A percentile compares a stretch with the other conserved stretches of the same genome.
Conservation (phyloP, 2,113 vertebrate species). For the Thalassarche chlororhynchos region DNA sequence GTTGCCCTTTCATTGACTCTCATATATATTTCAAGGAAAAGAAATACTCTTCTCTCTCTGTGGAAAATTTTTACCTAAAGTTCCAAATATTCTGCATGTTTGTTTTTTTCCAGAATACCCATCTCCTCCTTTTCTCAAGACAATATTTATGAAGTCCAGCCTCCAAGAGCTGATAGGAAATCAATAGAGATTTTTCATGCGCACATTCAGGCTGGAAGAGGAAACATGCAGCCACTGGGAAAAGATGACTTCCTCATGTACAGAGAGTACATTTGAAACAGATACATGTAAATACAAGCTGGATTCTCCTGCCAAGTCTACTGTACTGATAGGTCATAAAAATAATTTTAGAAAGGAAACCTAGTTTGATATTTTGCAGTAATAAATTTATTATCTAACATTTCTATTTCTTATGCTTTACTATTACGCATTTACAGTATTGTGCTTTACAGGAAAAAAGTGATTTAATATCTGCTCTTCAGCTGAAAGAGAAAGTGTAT, state of each 20-base stretch:
- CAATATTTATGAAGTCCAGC: constrained; percentile 86
- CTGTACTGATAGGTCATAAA: background rate
- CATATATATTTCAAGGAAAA: background rate
- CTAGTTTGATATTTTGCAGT: background rate
- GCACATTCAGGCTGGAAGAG: constrained; percentile 84
- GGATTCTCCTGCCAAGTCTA: background rate
- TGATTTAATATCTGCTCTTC: background rate
- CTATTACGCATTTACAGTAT: background rate
- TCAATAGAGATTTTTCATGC: constrained; percentile 86
- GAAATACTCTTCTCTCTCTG: background rate
- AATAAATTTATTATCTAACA: background rate
- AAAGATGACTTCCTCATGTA: constrained; percentile 88
- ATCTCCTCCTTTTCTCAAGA: constrained; percentile 89
- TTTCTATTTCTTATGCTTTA: background rate
- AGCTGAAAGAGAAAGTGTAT: background rate
- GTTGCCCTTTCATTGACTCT: background rate
- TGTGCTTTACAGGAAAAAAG: background rate
- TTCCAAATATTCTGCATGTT: background rate
- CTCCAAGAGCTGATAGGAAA: constrained; percentile 81
- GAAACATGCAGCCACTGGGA: constrained; percentile 82
- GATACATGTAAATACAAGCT: constrained; percentile 82
- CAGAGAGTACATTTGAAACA: constrained; percentile 91
- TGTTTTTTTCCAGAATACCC: constrained; percentile 74
- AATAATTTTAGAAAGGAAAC: background rate
- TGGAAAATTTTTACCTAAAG: background rate